Base-by-base conservation (phyloP, 2,113 vertebrate species). In the Ancistrus triradiatus region DNA sequence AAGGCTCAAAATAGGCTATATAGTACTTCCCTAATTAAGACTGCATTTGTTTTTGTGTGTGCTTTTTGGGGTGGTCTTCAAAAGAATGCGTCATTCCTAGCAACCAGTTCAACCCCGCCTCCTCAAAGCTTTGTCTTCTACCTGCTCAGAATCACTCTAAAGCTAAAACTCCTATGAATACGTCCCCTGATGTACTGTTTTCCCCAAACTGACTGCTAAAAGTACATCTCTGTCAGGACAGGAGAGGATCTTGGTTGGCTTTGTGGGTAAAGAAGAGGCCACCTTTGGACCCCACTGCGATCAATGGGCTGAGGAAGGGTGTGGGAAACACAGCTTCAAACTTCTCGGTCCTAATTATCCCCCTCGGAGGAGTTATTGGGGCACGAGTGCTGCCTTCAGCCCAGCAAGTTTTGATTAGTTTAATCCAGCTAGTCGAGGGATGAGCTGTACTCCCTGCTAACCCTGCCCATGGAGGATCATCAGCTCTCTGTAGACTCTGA, bases 361-460 rank as follows among this genome's bases (percentile, higher is more conserved):
- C 71, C 69, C 70, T 59, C 48, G 59, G 63, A 50, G 58, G 69
- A 68, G 68, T 37, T 48, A 76, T 71, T 72, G 74, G 69, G 75
- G 81, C 76, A 81, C 75, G 63, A 52, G 75, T 72, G 44, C 68
- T 62, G 78, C 74, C 78, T 79, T 68, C 42, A 81, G 78, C 79
- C 76, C 74, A 80, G 78, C 83, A 80, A 81, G 78, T 77, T 78
- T 70, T 84, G 85, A 87, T 89, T 85, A 78, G 74, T 74, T 78
- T 87, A 84, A 86, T 83, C 81, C 79, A 70, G 74, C 78, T 55
- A 68, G 59, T 74, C 75, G 71, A 74, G 68, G 74, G 37, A 76
- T 38, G 59, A 75, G 50, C 66, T 53, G 43, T 62, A 76, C 18
- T 11, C 28, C 35, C 48, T 21, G 25, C 33, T 48, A 9, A 57